Evolutionary conservation across 2,797 vertebrate species (phyloP).

Genomic region (Lagorchestes hirsutus): DNA sequence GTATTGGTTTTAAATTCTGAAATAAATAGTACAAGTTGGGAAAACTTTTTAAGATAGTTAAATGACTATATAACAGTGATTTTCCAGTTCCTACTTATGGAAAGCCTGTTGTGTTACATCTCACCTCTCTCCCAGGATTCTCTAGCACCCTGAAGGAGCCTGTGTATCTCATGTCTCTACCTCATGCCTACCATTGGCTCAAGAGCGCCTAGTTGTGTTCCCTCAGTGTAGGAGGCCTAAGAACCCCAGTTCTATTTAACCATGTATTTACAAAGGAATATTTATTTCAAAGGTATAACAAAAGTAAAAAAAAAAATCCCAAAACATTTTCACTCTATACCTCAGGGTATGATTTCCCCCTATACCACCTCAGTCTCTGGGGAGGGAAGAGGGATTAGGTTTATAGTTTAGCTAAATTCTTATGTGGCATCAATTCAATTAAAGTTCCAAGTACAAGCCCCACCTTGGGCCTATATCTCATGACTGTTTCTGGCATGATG

Average conservation of each 20-base stretch:
- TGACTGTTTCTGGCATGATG: not conserved
- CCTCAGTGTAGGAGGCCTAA: not conserved
- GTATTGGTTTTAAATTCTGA: not conserved
- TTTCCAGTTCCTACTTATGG: not conserved
- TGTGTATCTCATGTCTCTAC: not conserved
- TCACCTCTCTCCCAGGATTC: not conserved
- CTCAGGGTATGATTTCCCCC: not conserved
- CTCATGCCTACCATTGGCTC: not conserved
- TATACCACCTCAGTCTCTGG: not conserved
- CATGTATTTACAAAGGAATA: not conserved
- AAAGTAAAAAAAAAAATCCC: not conserved
- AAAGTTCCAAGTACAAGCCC: not conserved
- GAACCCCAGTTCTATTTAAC: not conserved
- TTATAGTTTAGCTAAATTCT: not conserved
- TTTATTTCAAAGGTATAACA: not conserved
- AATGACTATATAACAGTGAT: not conserved
- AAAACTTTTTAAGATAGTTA: not conserved
- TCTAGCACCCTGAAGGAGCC: not conserved
- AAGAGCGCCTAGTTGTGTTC: not conserved
- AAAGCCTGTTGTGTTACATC: not conserved
- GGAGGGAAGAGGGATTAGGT: not conserved
- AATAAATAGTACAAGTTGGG: not conserved
- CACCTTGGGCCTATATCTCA: rapidly evolving
- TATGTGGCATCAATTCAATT: not conserved
- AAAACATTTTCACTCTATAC: not conserved